Evolutionary conservation across 2,888 invertebrate genomes (phyloP).

Genomic region (Hypolimnas misippus): DNA sequence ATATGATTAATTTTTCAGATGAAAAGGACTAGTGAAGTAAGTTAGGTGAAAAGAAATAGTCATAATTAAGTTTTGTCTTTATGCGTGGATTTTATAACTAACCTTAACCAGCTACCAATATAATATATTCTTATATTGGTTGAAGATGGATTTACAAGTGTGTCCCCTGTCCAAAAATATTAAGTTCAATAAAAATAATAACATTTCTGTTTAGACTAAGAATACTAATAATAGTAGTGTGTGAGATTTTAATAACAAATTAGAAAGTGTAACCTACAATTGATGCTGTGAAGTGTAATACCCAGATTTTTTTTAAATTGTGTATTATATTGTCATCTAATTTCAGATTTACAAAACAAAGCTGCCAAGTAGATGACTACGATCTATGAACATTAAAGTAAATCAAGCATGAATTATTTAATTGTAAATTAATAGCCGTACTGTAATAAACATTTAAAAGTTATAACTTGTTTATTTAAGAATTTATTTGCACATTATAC

Average conservation of each 20-base stretch:
- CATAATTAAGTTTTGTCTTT: constrained; percentile 21
- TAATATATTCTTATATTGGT: neutral
- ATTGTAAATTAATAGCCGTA: constrained; percentile 53
- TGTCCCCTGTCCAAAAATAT: neutral
- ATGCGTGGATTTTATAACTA: constrained; percentile 40
- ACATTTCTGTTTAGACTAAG: neutral
- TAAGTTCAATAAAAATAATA: neutral
- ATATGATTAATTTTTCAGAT: constrained; percentile 65
- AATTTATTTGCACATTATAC: too few species aligned
- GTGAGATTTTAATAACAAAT: constrained; percentile 7
- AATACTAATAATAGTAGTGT: neutral
- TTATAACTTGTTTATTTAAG: constrained; percentile 12
- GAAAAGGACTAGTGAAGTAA: constrained; percentile 69
- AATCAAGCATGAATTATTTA: constrained; percentile 52
- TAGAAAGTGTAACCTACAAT: neutral
- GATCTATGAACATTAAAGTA: constrained; percentile 6
- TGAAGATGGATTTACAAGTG: neutral
- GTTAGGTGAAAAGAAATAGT: constrained; percentile 53
- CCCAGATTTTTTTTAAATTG: neutral
- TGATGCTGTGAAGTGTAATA: too few species aligned
- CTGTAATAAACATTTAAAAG: constrained; percentile 46
- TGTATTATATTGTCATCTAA: constrained; percentile 44
- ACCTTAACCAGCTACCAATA: constrained; percentile 21
- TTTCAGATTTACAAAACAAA: constrained; percentile 60
- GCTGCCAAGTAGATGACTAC: constrained; percentile 52